Evolutionary conservation across 1,140 invertebrate species (phyloP).

Genomic region (Lerema accius): DNA sequence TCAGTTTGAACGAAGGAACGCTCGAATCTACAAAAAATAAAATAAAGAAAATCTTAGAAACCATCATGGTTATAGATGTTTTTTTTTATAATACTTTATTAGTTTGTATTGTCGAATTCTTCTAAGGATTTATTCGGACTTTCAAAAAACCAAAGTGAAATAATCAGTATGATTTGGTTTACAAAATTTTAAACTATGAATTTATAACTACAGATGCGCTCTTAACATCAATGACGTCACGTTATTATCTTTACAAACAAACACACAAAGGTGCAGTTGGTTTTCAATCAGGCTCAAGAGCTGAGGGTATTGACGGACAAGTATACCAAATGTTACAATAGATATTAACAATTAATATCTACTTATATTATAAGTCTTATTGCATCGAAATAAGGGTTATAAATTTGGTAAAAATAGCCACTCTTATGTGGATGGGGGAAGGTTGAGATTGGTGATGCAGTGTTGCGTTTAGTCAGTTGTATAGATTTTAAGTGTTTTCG

Average conservation of each 20-base stretch:
- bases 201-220: conserved; percentile 61
- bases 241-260: conserved; percentile 68
- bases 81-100: no score
- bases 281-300: conserved; percentile 73
- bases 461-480: conserved; percentile 26
- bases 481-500: conserved; percentile 22
- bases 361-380: conserved; percentile 2
- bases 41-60: no score
- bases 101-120: no score
- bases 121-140: no score
- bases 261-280: conserved; percentile 61
- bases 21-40: no score
- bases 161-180: no score
- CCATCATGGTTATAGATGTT: no score
- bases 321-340: conserved; percentile 61
- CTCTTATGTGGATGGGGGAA: neutral
- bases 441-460: conserved; percentile 15
- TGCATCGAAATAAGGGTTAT: neutral
- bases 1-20: no score
- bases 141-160: no score
- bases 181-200: conserved; percentile 15
- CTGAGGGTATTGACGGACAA: conserved; percentile 37
- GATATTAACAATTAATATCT: conserved; percentile 16
- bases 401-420: neutral
- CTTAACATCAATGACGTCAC: conserved; percentile 57